phyloP scores from a whole-genome alignment of 2,888 invertebrate species.

The Crossocerus cetratus region DNA sequence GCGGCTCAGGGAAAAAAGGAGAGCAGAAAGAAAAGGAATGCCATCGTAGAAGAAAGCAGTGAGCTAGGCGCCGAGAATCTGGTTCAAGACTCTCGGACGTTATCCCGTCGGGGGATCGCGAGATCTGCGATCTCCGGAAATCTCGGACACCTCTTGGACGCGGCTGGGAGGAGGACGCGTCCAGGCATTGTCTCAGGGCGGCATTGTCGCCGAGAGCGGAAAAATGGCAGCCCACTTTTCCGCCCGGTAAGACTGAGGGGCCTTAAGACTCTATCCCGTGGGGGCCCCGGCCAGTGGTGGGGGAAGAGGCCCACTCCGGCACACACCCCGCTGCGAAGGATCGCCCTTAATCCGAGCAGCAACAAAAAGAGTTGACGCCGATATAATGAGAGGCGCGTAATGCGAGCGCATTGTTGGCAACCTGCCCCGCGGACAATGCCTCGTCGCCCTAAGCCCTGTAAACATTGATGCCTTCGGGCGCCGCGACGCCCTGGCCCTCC shows the following conservation, averaged over 20 bases:
- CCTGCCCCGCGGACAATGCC: constrained; percentile 54
- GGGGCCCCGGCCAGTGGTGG: too few relatives aligned
- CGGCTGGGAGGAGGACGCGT: neutral
- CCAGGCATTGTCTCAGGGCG: constrained; percentile 46
- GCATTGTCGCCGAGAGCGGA: constrained; percentile 21
- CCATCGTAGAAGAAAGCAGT: too few relatives aligned
- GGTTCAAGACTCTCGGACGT: constrained; percentile 26
- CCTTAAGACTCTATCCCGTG: neutral
- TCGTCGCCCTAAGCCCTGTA: constrained; percentile 63
- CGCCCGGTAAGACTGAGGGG: constrained; percentile 29
- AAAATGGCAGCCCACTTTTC: constrained; percentile 36
- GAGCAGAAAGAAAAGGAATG: neutral
- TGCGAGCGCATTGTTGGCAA: constrained; percentile 63
- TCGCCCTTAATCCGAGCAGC: constrained; percentile 64
- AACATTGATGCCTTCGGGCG: constrained; percentile 57
- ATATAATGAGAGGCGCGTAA: constrained; percentile 67
- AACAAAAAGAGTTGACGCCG: constrained; percentile 75
- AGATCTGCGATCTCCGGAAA: constrained; percentile 29
- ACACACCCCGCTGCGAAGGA: constrained; percentile 51
- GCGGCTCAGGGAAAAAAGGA: neutral
- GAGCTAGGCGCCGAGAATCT: constrained; percentile 5
- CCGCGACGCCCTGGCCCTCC: constrained; percentile 5
- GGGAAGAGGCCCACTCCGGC: neutral
- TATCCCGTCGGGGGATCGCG: constrained; percentile 55
- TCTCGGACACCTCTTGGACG: constrained; percentile 2